These are phyloP conservation scores for Calameuta idolon DNA, from an alignment of 2,888 invertebrate species.

Conservation along the genomic window DNA sequence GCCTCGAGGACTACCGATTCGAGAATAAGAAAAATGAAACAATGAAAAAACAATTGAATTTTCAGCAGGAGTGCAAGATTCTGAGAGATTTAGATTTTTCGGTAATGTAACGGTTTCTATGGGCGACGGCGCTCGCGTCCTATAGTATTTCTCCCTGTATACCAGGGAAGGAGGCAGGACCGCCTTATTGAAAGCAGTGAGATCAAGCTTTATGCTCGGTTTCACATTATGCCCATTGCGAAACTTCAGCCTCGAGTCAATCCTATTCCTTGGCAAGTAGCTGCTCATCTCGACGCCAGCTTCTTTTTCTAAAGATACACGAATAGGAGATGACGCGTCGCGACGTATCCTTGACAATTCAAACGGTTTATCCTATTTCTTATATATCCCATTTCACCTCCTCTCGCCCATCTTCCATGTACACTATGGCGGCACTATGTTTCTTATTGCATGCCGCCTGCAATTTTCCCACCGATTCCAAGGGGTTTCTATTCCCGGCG, in stretches of 20 bases:
- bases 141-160: neutral
- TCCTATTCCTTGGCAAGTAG: neutral
- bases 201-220: constrained; percentile 23
- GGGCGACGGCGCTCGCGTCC: neutral
- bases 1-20: constrained; percentile 6
- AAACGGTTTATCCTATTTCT: neutral
- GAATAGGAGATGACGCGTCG: neutral
- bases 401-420: neutral
- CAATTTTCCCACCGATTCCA: neutral
- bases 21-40: constrained; percentile 7
- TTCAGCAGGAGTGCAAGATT: constrained; percentile 20
- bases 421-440: neutral
- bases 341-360: neutral
- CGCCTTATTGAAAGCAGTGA: constrained; percentile 33
- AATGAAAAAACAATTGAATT: constrained; percentile 27
- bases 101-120: constrained; percentile 10
- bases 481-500: neutral
- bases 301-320: neutral
- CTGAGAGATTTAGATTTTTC: constrained; percentile 25
- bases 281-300: neutral
- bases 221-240: neutral
- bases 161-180: constrained; percentile 24
- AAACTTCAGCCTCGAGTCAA: neutral
- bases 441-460: neutral
- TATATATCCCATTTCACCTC: neutral